These are phyloP conservation scores for Ginglymostoma cirratum DNA, from an alignment of 2,113 vertebrate species.

Conservation along the genomic window DNA sequence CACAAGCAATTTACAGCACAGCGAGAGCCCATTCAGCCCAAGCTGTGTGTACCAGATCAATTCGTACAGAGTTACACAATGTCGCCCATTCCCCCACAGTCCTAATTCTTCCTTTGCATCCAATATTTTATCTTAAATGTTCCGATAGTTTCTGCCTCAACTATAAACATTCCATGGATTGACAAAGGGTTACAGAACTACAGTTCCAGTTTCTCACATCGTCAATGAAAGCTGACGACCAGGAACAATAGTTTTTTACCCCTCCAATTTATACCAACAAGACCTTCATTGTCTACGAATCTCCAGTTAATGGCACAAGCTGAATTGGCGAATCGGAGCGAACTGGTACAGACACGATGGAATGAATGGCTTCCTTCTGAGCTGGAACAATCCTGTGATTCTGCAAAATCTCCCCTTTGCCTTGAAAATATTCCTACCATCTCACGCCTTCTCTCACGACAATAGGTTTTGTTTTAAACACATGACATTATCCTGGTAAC, in stretches of 20 bases:
- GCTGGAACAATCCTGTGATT: no score
- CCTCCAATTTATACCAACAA: background rate
- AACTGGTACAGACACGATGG: no score
- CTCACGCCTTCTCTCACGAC: background rate
- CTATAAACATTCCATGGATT: background rate
- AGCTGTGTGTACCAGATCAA: background rate
- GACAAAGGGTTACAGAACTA: background rate
- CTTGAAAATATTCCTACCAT: background rate
- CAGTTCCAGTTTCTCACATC: background rate
- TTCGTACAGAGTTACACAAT: background rate
- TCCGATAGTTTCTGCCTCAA: background rate
- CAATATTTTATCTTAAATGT: background rate
- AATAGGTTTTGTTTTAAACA: background rate
- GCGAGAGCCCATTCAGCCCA: background rate
- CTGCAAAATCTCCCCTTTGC: background rate
- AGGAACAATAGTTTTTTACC: no score
- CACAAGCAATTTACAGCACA: background rate
- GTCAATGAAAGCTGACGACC: background rate
- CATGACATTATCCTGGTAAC: background rate
- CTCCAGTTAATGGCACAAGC: no score
- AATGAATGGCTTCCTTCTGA: no score
- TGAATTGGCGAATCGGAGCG: no score
- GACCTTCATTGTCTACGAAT: background rate
- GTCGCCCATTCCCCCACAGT: background rate
- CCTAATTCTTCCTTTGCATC: background rate